Evolutionary conservation across 2,113 vertebrate species (phyloP).

Genomic region (Columba janthina): DNA sequence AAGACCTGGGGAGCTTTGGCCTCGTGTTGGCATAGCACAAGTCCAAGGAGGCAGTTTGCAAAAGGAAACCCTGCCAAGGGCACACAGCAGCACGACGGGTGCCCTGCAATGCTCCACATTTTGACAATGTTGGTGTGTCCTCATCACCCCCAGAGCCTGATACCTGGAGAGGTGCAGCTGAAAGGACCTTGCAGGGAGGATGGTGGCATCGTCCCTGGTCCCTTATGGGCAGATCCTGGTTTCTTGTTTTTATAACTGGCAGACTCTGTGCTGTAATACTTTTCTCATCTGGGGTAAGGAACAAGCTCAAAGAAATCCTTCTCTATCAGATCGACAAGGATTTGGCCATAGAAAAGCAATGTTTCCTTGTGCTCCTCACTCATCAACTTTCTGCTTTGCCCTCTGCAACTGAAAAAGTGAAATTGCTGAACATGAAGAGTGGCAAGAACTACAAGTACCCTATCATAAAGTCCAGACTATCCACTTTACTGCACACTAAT

Average conservation of each 20-base stretch:
- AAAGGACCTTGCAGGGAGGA: not conserved
- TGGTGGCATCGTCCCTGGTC: not conserved
- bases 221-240: not conserved
- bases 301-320: not conserved
- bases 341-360: not conserved
- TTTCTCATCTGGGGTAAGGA: not conserved
- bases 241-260: not conserved
- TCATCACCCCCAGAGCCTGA: not conserved
- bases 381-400: not conserved
- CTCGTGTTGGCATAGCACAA: not conserved
- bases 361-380: not conserved
- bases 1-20: not conserved
- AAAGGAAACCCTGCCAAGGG: not conserved
- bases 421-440: not conserved
- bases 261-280: not conserved
- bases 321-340: not conserved
- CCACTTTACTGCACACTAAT: conserved; percentile 56
- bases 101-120: not conserved
- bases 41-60: not conserved
- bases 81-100: rapidly evolving
- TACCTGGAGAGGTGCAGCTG: not conserved
- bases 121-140: not conserved
- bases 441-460: not conserved
- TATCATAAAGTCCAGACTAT: conserved; percentile 32
- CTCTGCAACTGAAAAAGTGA: not conserved